Evolutionary conservation across 2,113 vertebrate genomes (phyloP), one percentile per base, ranked within the genome.

Genomic region (Eptatretus burgeri): DNA sequence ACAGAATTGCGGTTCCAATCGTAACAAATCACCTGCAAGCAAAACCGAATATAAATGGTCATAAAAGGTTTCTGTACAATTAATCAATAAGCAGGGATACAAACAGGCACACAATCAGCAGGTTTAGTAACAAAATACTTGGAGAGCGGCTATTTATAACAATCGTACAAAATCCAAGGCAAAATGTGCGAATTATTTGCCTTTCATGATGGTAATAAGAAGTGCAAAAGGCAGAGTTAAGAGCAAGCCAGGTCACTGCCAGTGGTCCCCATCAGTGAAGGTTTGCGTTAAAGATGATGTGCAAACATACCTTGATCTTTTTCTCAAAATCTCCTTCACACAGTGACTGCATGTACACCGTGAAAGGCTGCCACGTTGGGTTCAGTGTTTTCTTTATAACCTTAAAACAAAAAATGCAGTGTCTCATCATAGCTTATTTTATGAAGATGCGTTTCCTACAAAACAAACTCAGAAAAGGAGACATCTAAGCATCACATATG

Each of bases 361-460:
- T 86, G 71, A 98, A 93, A 0, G 85, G 73, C 68, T 88, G 93
- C 91, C 91, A 98, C 27, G 83, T 70, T 0, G 91, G 91, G 71
- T 98, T 88, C 75, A 98, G 74, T 0, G 91, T 98, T 74, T 93
- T 91, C 72, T 94, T 98, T 74, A 98, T 87, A 66, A 98, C 89
- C 89, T 98, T 67, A 0, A 2, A 64, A 56, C 17, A 5, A 53
- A 20, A 50, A 1, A 62, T 5, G 51, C n/a, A 66, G 56, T 51
- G 52, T 49, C 2, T 41, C 27, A 7, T 41, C 27, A 41, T 41
- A 41, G 3, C 63, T 27, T n/a, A 7, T 50, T 16, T n/a, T n/a
- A n/a, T 5, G 56, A 18, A 62, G 20, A 13, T 18, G 2, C 5
- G 14, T 65, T 27, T 13, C 19, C 13, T 2, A 41, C 27, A 41